Evolutionary conservation across 2,888 invertebrate species (phyloP).

Genomic region (Alloscopus bannaensis): DNA sequence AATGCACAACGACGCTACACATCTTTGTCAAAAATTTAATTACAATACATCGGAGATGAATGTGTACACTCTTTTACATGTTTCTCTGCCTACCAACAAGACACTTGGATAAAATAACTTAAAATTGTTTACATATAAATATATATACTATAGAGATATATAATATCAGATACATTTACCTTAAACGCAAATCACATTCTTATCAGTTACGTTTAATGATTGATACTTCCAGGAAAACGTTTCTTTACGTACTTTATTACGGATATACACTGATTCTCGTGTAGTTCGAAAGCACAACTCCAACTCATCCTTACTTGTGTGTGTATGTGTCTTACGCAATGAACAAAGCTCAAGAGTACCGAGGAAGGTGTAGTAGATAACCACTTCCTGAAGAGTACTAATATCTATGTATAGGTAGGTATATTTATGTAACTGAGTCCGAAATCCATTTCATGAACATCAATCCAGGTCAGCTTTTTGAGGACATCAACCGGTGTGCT

Average conservation of each 20-base stretch:
- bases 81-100: slow-evolving; percentile 33
- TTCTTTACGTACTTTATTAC: neutral
- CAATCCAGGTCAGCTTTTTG: no score
- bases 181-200: slow-evolving; percentile 53
- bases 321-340: no score
- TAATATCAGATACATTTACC: slow-evolving; percentile 17
- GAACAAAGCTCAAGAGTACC: no score
- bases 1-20: neutral
- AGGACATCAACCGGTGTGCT: neutral
- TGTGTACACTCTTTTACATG: slow-evolving; percentile 11
- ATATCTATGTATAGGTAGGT: no score
- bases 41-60: slow-evolving; percentile 45
- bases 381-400: no score
- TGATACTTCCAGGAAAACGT: slow-evolving; percentile 16
- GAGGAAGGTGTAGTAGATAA: no score
- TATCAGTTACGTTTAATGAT: slow-evolving; percentile 37
- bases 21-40: slow-evolving; percentile 13
- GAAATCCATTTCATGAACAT: no score
- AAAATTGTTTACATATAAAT: slow-evolving; percentile 39
- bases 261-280: slow-evolving; percentile 3
- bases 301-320: slow-evolving; percentile 30
- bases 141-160: slow-evolving; percentile 19
- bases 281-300: slow-evolving; percentile 57
- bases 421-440: no score
- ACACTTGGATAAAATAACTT: slow-evolving; percentile 54